Base-by-base conservation (phyloP, 2,113 vertebrate species). In the Phaetusa simplex region DNA sequence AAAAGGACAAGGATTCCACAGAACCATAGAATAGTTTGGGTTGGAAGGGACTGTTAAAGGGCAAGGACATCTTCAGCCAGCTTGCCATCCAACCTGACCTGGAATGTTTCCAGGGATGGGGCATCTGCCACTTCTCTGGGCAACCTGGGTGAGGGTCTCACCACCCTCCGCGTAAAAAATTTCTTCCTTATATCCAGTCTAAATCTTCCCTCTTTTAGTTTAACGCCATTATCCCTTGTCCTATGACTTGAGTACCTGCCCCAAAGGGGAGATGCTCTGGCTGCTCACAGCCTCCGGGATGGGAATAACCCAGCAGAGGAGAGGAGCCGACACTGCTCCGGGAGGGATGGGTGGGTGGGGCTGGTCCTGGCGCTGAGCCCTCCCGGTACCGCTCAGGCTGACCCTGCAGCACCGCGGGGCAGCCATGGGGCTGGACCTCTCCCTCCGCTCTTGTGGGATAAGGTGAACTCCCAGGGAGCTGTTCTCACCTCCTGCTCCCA, bases 341-440 rank as follows among this genome's bases (percentile, higher is more conserved):
- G 38, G 73, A 26, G n/a, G 70, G 62, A 43, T 20, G 30, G 17
- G 34, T 62, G 67, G 34, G 14, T 52, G 77, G 53, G 50, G 45
- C 65, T 0, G 1, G 23, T 85, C 29, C 74, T 72, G 62, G 34
- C 4, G 3, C 34, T 30, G 58, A 72, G 9, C 52, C 38, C 64
- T 81, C 17, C 23, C 65, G 0, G 0, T 40, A 30, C 30, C 3
- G 1, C 65, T 36, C 0, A 0, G 55, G 5, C 9, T 0, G 2
- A 40, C 10, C 29, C 29, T 67, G 19, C 0, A 0, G 49, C 22
- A 47, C 17, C 0, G 0, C 36, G 17, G 55, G n/a, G 53, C 42
- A 70, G 49, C 24, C 24, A 2, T 9, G 19, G 59, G 18, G 7
- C 56, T n/a, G 21, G 47, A 72, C 32, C 16, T 78, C 32, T 38